phyloP scores from a whole-genome alignment of 1,140 invertebrate genomes.

The Cotesia chilonis region DNA sequence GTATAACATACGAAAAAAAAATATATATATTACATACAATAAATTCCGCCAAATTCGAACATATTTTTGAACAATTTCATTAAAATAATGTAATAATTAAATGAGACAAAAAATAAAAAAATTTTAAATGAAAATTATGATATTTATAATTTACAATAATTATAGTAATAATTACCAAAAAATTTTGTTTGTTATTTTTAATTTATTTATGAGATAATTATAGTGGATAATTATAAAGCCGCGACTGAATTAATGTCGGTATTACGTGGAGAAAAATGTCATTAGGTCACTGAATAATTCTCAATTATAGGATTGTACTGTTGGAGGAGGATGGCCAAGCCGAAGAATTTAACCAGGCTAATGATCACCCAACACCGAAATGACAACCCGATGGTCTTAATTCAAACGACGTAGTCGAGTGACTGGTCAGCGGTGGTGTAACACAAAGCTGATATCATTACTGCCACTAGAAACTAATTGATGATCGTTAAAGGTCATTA shows the following conservation, averaged over 20 bases:
- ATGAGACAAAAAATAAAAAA: no score
- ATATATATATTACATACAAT: no score
- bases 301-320: constrained; percentile 16
- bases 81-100: no score
- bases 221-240: not conserved
- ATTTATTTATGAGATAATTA: constrained; percentile 8
- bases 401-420: constrained; percentile 7
- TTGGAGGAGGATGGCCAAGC: not conserved
- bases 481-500: constrained; percentile 62
- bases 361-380: constrained; percentile 54
- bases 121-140: no score
- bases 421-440: constrained; percentile 44
- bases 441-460: constrained; percentile 55
- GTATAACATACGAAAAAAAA: not conserved
- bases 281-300: constrained; percentile 34
- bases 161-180: no score
- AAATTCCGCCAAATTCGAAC: no score
- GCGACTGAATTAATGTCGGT: not conserved
- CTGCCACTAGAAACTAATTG: constrained; percentile 53
- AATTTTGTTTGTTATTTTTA: not conserved
- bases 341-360: constrained; percentile 39
- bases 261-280: constrained; percentile 25
- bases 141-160: no score
- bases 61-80: no score
- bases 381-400: constrained; percentile 16